Evolutionary conservation across 1,140 invertebrate genomes (phyloP).

Genomic region (Bombus sibiricus): DNA sequence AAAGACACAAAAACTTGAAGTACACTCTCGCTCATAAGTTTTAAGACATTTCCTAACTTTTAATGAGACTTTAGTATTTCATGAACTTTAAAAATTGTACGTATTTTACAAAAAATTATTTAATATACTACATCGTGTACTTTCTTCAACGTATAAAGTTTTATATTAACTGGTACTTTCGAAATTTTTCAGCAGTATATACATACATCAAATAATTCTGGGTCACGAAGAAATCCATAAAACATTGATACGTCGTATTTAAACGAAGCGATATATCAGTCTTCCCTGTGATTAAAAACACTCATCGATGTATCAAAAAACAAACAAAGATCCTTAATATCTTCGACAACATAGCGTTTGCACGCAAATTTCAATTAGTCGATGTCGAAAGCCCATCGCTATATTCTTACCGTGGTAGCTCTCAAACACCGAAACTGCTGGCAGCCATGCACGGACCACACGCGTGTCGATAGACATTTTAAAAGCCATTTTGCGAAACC

Average conservation of each 20-base stretch:
- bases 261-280: not conserved
- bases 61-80: too few species aligned
- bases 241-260: not conserved
- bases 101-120: too few species aligned
- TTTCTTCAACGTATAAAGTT: too few species aligned
- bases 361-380: not conserved
- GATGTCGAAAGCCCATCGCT: not conserved
- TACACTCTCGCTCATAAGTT: too few species aligned
- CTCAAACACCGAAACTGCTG: constrained; percentile 40
- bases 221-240: not conserved
- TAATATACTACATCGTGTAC: too few species aligned
- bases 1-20: too few species aligned
- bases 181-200: not conserved
- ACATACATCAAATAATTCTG: not conserved
- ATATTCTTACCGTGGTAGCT: not conserved
- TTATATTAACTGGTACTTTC: too few species aligned
- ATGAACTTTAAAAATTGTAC: too few species aligned
- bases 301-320: not conserved
- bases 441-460: constrained; percentile 65
- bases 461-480: constrained; percentile 59
- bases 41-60: too few species aligned
- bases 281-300: not conserved
- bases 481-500: constrained; percentile 64
- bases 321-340: not conserved
- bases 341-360: not conserved